Conservation (phyloP, 2,797 vertebrate genomes). For the Cichlasoma orientale region DNA sequence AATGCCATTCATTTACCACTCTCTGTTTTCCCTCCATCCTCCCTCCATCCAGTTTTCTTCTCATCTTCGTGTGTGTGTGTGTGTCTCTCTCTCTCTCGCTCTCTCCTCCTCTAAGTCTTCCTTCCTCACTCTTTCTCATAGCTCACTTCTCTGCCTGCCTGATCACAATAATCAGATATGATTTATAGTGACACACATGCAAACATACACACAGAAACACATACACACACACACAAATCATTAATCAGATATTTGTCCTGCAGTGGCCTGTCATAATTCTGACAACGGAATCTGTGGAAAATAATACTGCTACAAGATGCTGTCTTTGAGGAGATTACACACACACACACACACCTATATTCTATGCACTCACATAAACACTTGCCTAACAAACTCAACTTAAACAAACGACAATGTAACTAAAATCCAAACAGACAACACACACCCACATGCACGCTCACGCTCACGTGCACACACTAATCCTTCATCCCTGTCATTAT, state of each 20-base stretch:
- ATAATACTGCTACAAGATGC: constrained; percentile 51
- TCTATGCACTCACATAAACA: background rate
- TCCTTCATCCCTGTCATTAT: constrained; percentile 38
- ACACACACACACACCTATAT: background rate
- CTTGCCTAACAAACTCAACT: constrained; percentile 26
- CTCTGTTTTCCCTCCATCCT: constrained; percentile 27
- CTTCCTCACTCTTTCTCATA: constrained; percentile 33
- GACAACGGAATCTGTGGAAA: constrained; percentile 49
- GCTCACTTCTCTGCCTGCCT: constrained; percentile 52
- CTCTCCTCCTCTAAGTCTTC: constrained; percentile 8
- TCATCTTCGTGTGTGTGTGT: background rate
- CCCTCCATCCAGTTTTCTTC: constrained; percentile 28
- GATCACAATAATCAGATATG: constrained; percentile 67
- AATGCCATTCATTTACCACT: constrained; percentile 37
- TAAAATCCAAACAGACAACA: constrained; percentile 27
- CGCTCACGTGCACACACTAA: background rate
- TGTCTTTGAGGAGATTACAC: constrained; percentile 2
- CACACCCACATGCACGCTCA: background rate
- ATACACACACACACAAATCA: constrained; percentile 20
- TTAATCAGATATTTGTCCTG: constrained; percentile 68
- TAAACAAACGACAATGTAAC: constrained; percentile 15
- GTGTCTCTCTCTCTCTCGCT: background rate
- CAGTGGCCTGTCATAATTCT: constrained; percentile 50
- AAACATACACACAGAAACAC: background rate
- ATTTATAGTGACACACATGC: constrained; percentile 56